Evolutionary conservation across 2,888 invertebrate species (phyloP).

Genomic region (Sarcophaga caerulescens): DNA sequence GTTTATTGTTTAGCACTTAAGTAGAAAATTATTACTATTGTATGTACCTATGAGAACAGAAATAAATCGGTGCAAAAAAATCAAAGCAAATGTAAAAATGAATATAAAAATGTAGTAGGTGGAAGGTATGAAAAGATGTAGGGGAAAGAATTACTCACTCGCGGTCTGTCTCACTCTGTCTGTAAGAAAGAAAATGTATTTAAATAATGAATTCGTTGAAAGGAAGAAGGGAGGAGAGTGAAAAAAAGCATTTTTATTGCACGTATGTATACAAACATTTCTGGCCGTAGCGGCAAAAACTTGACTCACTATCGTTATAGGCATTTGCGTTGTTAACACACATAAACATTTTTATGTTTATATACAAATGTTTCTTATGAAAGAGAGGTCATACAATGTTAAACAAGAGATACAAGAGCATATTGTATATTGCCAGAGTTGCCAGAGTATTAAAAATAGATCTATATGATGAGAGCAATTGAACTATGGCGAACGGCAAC

Average conservation of each 20-base stretch:
- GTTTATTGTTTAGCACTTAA: background rate
- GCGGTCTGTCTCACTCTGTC: too few relatives aligned
- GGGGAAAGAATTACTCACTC: background rate
- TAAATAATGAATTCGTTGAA: too few relatives aligned
- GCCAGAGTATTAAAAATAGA: too few relatives aligned
- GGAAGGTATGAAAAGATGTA: constrained; percentile 7
- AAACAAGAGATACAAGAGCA: background rate
- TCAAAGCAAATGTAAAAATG: background rate
- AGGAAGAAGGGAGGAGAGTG: too few relatives aligned
- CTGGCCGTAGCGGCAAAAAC: background rate
- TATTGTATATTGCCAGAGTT: too few relatives aligned
- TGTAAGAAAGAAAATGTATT: too few relatives aligned
- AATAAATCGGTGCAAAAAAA: background rate
- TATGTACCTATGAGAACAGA: too few relatives aligned
- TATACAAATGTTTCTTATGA: background rate
- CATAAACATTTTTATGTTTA: background rate
- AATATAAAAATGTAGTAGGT: constrained; percentile 21
- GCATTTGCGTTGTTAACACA: background rate
- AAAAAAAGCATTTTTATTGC: background rate
- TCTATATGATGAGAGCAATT: too few relatives aligned
- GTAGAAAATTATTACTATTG: background rate
- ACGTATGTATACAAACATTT: background rate
- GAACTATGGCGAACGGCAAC: too few relatives aligned
- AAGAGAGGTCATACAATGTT: background rate
- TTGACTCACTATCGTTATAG: background rate